A percentile compares a stretch with the other conserved stretches of the same genome.
These are phyloP conservation scores for Benitochromis conjunctus DNA, from an alignment of 2,113 vertebrate species.

Conservation along the genomic window DNA sequence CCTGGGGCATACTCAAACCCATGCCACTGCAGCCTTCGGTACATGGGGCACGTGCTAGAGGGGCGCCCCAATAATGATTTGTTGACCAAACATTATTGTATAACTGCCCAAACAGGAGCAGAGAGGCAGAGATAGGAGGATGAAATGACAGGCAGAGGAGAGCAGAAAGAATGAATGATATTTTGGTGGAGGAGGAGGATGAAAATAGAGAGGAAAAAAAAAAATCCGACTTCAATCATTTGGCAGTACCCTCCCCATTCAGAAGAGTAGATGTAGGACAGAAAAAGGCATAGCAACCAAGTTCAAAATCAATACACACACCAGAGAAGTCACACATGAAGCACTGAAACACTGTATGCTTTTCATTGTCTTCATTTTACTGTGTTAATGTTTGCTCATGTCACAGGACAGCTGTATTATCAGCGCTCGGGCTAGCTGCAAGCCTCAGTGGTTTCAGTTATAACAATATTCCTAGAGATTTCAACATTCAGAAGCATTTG, in stretches of 20 bases:
- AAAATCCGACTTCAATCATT: background rate
- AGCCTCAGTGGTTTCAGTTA: constrained; percentile 12
- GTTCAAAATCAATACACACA: background rate
- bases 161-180: background rate
- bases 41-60: background rate
- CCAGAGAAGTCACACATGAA: background rate
- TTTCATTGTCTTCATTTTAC: constrained; percentile 12
- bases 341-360: background rate
- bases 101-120: constrained; percentile 12
- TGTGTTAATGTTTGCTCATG: constrained; percentile 46
- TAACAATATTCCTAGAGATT: background rate
- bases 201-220: background rate
- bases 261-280: background rate
- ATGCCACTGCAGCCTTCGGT: background rate
- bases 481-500: background rate
- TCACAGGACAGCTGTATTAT: constrained; percentile 37
- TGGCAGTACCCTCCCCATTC: background rate
- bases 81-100: background rate
- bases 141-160: background rate
- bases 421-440: background rate
- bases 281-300: background rate
- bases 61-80: background rate
- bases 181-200: background rate
- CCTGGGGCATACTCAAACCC: background rate
- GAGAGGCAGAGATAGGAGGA: background rate